Conservation (phyloP, 2,888 invertebrate genomes). For the Eutolmus rufibarbis region DNA sequence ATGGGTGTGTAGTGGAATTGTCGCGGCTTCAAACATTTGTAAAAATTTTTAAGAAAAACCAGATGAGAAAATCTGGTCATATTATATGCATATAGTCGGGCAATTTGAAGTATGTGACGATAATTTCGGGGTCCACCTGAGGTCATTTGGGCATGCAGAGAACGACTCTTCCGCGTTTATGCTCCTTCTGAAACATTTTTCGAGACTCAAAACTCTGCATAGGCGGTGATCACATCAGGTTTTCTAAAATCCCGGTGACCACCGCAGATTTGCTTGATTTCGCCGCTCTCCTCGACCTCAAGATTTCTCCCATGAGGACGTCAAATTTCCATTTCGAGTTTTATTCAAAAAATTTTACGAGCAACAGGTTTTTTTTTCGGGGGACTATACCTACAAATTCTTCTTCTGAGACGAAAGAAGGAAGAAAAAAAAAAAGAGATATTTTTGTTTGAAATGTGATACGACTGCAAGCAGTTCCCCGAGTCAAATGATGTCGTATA, state of each 20-base stretch:
- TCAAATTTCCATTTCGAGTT: conserved; percentile 32
- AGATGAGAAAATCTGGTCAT: not conserved
- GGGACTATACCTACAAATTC: not conserved
- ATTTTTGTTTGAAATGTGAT: not conserved
- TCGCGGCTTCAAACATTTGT: not conserved
- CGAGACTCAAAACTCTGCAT: not conserved
- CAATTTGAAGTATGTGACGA: conserved; percentile 1
- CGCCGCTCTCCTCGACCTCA: not conserved
- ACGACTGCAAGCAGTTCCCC: not conserved
- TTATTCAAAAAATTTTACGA: conserved; percentile 20
- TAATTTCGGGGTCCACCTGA: conserved; percentile 19
- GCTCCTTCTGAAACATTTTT: not conserved
- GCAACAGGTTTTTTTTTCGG: conserved; percentile 15
- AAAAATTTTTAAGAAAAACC: not conserved
- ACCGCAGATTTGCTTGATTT: conserved; percentile 5
- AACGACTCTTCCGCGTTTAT: not conserved
- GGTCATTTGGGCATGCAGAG: not conserved
- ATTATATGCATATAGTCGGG: not conserved
- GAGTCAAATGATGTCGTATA: not conserved
- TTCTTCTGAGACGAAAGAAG: not conserved
- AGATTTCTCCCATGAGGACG: not conserved
- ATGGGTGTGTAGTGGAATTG: not conserved
- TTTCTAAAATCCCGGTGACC: not conserved
- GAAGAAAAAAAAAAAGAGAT: not conserved
- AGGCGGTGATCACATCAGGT: not conserved